These are phyloP conservation scores for Leucoraja erinaceus DNA, from an alignment of 2,113 vertebrate species.

Conservation along the genomic window DNA sequence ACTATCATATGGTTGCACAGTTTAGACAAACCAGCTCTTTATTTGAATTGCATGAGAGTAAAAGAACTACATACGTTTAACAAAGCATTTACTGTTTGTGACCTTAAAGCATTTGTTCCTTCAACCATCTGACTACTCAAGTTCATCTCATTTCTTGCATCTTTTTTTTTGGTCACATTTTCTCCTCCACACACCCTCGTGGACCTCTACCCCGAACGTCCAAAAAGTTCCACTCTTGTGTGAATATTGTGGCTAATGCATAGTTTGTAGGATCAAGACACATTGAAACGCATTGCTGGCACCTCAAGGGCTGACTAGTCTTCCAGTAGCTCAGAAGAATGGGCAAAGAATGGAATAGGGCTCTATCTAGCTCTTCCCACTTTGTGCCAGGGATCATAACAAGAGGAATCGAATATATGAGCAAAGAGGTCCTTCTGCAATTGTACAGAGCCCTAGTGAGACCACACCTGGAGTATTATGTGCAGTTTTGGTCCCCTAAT, in stretches of 20 bases:
- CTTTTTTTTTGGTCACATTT: not conserved
- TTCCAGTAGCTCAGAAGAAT: not conserved
- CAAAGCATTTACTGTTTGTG: not conserved
- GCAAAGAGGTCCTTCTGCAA: too few relatives aligned
- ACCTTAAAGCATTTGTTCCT: not conserved
- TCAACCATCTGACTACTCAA: not conserved
- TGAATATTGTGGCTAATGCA: not conserved
- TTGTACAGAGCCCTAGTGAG: too few relatives aligned
- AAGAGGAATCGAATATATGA: too few relatives aligned
- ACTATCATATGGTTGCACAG: not conserved
- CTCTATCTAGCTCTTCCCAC: not conserved
- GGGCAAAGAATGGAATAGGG: not conserved
- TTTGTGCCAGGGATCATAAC: not conserved
- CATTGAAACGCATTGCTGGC: too few relatives aligned
- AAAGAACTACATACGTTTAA: not conserved
- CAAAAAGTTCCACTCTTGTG: not conserved
- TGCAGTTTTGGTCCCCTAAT: too few relatives aligned
- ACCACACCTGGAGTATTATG: too few relatives aligned
- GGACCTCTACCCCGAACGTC: too few relatives aligned
- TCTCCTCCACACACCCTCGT: not conserved
- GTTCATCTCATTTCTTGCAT: not conserved
- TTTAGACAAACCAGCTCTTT: constrained; percentile 22
- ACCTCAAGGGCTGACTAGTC: not conserved
- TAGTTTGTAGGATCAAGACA: not conserved
- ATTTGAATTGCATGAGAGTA: not conserved